phyloP scores from a whole-genome alignment of 2,797 vertebrate genomes.

The Crypturellus tataupa region DNA sequence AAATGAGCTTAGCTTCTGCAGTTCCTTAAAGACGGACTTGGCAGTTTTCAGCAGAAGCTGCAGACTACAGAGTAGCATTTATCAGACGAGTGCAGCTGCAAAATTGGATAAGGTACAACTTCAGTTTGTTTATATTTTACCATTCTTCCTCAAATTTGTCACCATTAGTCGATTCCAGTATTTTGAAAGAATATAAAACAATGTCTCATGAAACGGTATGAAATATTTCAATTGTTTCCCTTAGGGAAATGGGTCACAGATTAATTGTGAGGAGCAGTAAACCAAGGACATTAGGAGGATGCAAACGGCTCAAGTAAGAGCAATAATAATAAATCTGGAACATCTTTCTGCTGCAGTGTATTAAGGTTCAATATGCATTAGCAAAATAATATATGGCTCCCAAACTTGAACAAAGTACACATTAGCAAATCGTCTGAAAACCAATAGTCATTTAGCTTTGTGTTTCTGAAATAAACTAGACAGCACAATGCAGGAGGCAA shows the following conservation, averaged over 20 bases:
- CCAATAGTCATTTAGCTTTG: background rate
- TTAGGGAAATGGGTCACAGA: slow-evolving; percentile 16
- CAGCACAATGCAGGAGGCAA: background rate
- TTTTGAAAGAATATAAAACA: slow-evolving; percentile 28
- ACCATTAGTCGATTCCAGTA: slow-evolving; percentile 7
- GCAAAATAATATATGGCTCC: background rate
- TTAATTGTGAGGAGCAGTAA: slow-evolving; percentile 25
- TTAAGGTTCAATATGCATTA: slow-evolving; percentile 22
- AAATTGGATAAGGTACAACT: background rate
- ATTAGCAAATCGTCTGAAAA: background rate
- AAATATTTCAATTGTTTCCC: slow-evolving; percentile 45
- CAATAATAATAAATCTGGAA: slow-evolving; percentile 23
- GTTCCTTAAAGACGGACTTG: background rate
- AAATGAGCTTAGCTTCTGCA: background rate
- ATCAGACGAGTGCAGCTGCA: slow-evolving; percentile 20
- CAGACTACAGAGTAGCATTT: background rate
- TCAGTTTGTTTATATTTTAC: background rate
- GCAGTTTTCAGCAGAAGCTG: background rate
- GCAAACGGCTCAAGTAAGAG: background rate
- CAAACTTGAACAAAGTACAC: background rate
- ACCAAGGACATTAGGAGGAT: background rate
- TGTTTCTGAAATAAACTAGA: background rate
- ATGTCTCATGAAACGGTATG: background rate
- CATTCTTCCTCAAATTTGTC: background rate
- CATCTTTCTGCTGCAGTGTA: background rate